phyloP scores from a whole-genome alignment of 2,113 vertebrate species.

The Herpailurus yagouaroundi region DNA sequence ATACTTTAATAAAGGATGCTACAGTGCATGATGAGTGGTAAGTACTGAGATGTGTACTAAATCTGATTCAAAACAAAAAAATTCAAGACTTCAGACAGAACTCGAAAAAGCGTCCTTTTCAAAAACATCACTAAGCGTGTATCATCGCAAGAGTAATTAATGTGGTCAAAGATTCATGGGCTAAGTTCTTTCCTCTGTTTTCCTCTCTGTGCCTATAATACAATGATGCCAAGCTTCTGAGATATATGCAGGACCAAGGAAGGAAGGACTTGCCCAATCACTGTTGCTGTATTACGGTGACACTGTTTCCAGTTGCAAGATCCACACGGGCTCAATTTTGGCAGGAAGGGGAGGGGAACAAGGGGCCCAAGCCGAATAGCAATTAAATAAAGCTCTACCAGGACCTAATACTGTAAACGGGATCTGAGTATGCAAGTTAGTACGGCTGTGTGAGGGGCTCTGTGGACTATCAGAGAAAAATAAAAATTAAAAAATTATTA shows the following conservation, averaged over 20 bases:
- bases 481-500: not conserved
- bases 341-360: not conserved
- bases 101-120: not conserved
- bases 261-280: not conserved
- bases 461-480: not conserved
- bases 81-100: not conserved
- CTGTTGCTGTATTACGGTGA: not conserved
- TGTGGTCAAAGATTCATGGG: not conserved
- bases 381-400: not conserved
- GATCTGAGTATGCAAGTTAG: not conserved
- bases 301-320: not conserved
- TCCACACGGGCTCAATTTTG: not conserved
- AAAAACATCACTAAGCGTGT: not conserved
- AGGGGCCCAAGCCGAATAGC: not conserved
- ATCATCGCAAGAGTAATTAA: not conserved
- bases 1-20: fast-evolving
- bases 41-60: not conserved
- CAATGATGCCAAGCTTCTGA: not conserved
- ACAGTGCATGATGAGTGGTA: not conserved
- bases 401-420: not conserved
- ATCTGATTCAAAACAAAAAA: not conserved
- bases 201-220: not conserved
- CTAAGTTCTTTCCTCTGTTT: not conserved
- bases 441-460: not conserved
- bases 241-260: not conserved